phyloP scores from a whole-genome alignment of 2,797 vertebrate genomes.

The Crenuchus spilurus region DNA sequence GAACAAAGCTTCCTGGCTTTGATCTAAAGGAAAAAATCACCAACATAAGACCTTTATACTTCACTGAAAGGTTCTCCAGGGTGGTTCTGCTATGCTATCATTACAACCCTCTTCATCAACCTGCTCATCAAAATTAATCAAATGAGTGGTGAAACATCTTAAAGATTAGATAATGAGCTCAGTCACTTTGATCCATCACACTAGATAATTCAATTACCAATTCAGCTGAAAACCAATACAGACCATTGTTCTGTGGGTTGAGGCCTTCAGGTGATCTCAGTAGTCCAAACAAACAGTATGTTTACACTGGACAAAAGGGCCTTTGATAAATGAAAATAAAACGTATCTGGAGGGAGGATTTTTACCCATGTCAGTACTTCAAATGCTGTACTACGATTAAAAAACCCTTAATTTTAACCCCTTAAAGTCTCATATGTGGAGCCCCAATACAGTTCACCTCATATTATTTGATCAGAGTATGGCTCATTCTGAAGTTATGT shows the following conservation, averaged over 20 bases:
- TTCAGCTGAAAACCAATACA: not conserved
- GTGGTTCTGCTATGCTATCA: not conserved
- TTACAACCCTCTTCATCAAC: not conserved
- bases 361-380: too few relatives aligned
- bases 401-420: too few relatives aligned
- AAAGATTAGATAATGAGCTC: not conserved
- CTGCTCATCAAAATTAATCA: not conserved
- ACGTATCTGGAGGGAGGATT: not conserved
- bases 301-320: not conserved
- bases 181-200: too few relatives aligned
- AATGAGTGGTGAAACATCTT: not conserved
- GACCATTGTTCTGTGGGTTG: not conserved
- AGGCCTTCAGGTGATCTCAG: not conserved
- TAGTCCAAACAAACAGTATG: not conserved
- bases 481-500: too few relatives aligned
- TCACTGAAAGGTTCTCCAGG: not conserved
- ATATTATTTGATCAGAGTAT: too few relatives aligned
- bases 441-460: too few relatives aligned
- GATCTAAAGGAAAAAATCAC: too few relatives aligned
- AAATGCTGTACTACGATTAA: too few relatives aligned
- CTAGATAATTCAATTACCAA: not conserved
- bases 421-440: too few relatives aligned
- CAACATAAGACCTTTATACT: too few relatives aligned
- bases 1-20: not conserved
- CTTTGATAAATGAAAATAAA: not conserved